These are phyloP conservation scores for Patella caerulea DNA, from an alignment of 2,888 invertebrate species.

Conservation along the genomic window DNA sequence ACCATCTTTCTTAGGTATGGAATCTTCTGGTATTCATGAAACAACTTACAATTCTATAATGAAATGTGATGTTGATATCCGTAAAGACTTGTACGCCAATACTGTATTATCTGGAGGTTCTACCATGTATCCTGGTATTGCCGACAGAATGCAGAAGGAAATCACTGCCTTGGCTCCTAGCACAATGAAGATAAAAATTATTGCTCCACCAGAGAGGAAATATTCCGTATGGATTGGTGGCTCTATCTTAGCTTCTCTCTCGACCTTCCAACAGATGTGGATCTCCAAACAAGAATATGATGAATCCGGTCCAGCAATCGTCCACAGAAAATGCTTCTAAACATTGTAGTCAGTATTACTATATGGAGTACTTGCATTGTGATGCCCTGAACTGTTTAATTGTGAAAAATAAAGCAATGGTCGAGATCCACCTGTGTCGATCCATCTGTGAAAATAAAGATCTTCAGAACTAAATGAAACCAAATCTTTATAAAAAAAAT, in stretches of 20 bases:
- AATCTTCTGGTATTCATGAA: slow-evolving; percentile 61
- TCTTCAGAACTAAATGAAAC: too few relatives aligned
- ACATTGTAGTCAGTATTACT: background rate
- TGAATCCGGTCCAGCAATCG: slow-evolving; percentile 95
- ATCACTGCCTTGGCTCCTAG: slow-evolving; percentile 53
- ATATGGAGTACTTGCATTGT: too few relatives aligned
- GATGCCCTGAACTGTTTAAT: too few relatives aligned
- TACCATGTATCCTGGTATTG: slow-evolving; percentile 65
- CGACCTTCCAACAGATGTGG: slow-evolving; percentile 78
- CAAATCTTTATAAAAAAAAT: too few relatives aligned
- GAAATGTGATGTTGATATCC: slow-evolving; percentile 58
- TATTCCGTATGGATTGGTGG: slow-evolving; percentile 75
- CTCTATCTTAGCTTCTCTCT: slow-evolving; percentile 70
- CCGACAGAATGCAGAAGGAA: slow-evolving; percentile 58
- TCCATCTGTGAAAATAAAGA: too few relatives aligned
- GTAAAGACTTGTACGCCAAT: slow-evolving; percentile 59
- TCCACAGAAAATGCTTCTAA: slow-evolving; percentile 97
- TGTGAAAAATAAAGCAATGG: too few relatives aligned
- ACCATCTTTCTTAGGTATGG: slow-evolving; percentile 68
- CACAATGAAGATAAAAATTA: slow-evolving; percentile 59
- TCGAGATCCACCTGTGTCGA: too few relatives aligned
- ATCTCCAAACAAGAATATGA: slow-evolving; percentile 80
- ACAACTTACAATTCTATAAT: slow-evolving; percentile 57
- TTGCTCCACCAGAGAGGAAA: slow-evolving; percentile 55
- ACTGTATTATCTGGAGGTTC: slow-evolving; percentile 61